A percentile compares a stretch with the other conserved stretches of the same genome.
phyloP scores from a whole-genome alignment of 2,888 invertebrate species.

The Phoronis australis region DNA sequence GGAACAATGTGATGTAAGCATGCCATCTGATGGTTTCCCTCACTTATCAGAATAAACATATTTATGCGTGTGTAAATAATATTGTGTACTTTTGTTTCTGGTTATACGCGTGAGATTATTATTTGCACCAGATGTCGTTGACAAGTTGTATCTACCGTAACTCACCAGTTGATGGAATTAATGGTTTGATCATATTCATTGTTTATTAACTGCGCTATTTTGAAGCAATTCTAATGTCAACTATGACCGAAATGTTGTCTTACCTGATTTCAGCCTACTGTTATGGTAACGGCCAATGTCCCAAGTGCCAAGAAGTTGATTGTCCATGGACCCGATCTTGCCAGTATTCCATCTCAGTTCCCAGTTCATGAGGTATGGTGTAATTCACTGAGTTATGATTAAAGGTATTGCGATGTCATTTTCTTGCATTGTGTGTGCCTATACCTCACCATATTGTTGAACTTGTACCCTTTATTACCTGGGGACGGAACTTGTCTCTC shows the following conservation, averaged over 20 bases:
- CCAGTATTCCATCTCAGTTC: slow-evolving; percentile 94
- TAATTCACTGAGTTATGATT: too few relatives aligned
- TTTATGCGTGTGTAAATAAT: too few relatives aligned
- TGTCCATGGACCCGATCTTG: slow-evolving; percentile 83
- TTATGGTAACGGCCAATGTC: slow-evolving; percentile 95
- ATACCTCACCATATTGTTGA: too few relatives aligned
- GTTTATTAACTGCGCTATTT: too few relatives aligned
- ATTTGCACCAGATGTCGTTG: not conserved
- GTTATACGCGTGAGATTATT: too few relatives aligned
- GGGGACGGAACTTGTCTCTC: too few relatives aligned
- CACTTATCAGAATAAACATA: too few relatives aligned
- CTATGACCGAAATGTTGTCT: not conserved
- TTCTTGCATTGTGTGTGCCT: too few relatives aligned
- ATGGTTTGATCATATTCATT: not conserved
- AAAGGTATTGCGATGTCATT: too few relatives aligned
- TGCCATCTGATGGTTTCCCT: too few relatives aligned
- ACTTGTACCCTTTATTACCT: too few relatives aligned
- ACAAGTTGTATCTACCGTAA: not conserved
- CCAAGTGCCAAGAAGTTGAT: slow-evolving; percentile 99
- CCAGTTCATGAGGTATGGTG: slow-evolving; percentile 74
- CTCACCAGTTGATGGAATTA: not conserved
- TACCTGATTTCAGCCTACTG: slow-evolving; percentile 63
- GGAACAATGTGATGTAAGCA: slow-evolving; percentile 93
- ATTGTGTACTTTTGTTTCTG: too few relatives aligned
- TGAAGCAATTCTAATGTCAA: not conserved